Conservation (phyloP, 2,113 vertebrate species). For the Tupaia tana region DNA sequence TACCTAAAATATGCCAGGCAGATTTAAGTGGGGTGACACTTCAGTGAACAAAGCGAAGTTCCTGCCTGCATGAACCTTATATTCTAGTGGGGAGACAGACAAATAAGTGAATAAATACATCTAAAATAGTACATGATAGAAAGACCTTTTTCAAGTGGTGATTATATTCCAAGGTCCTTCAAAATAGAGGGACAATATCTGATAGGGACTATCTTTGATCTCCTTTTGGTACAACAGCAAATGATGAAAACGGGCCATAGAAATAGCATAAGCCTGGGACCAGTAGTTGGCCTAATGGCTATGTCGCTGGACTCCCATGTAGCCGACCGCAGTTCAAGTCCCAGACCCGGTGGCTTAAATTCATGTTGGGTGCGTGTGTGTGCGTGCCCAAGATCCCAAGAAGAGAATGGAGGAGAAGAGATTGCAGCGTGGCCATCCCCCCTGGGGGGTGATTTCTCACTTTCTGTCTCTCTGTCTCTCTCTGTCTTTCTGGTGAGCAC, state of each 20-base stretch:
- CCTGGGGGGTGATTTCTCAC: too few species aligned
- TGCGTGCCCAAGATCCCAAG: too few species aligned
- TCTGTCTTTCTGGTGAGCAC: too few species aligned
- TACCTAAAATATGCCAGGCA: background rate
- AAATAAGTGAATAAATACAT: background rate
- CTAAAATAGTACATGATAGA: background rate
- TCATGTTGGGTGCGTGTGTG: too few species aligned
- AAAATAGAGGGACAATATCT: background rate
- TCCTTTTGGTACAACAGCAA: background rate
- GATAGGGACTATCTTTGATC: background rate
- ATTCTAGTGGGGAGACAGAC: background rate
- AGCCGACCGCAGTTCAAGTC: too few species aligned
- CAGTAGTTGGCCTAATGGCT: too few species aligned
- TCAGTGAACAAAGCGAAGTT: background rate
- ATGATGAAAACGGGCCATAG: background rate
- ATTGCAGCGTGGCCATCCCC: too few species aligned
- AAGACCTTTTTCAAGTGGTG: background rate
- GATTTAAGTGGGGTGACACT: background rate
- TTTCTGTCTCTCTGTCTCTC: too few species aligned
- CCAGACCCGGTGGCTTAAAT: too few species aligned
- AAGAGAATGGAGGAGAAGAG: too few species aligned
- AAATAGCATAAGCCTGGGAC: background rate
- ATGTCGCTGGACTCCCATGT: too few species aligned
- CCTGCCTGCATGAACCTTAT: background rate
- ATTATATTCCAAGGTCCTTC: background rate